Base-by-base conservation (phyloP, 2,113 vertebrate genomes). In the Gulo gulo region DNA sequence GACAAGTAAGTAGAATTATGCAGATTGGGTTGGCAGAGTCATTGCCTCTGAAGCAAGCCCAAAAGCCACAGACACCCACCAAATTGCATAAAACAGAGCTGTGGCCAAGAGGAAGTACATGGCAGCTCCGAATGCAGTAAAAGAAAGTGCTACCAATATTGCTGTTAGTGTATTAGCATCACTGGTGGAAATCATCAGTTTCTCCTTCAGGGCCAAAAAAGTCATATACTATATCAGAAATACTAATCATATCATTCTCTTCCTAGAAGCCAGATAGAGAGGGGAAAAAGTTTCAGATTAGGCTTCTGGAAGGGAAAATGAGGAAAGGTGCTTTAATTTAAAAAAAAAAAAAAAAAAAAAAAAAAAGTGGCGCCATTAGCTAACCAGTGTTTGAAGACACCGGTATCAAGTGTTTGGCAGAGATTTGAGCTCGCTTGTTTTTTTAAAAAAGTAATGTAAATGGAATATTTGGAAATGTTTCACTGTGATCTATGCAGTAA, bases 1-100 rank as follows among this genome's bases (percentile, higher is more conserved):
- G 84, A 21, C 21, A 95, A 92, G 31, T 71, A 81, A 73, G 69
- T 36, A 94, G 71, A 95, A 95, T 91, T 95, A 94, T 45, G 78
- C 34, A 81, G 50, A 88, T 67, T 50, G 52, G 4, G 59, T 67
- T 93, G 91, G 63, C 85, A 88, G 82, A 92, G 42, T 50, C 88
- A 55, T 34, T 39, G 57, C 50, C 42, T 34, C 87, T 88, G 50
- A 95, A 90, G 74, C 29, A 95, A 84, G 80, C 36, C 42, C 65
- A 12, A 96, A 84, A 92, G 57, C 55, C 34, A 88, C 5, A 92
- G 71, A 36, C 39, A 93, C 42, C 45, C 26, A 65, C 74, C n/a
- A n/a, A 52, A 92, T 69, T 88, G 84, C 57, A 39, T 36, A 36
- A 81, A 88, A 36, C 24, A 57, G 20, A 96, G 7, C 31, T n/a